A percentile compares a stretch with the other conserved stretches of the same genome.
phyloP scores from a whole-genome alignment of 1,140 invertebrate genomes.

The Brachystomella parvula region DNA sequence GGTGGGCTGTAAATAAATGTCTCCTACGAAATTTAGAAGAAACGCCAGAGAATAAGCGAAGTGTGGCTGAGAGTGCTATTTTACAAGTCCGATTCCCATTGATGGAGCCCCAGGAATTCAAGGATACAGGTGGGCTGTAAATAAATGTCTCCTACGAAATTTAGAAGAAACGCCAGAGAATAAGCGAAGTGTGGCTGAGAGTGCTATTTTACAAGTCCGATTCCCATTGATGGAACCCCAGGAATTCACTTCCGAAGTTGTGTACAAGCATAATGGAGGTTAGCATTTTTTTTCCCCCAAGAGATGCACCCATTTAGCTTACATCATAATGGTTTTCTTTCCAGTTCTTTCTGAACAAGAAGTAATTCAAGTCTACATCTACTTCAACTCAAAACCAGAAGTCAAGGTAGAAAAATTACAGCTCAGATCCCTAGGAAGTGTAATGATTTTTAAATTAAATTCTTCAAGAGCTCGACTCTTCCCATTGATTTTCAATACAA shows the following conservation, averaged over 20 bases:
- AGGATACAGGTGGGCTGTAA: constrained; percentile 3
- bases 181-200: constrained; percentile 1
- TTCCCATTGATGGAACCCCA: constrained; percentile 7
- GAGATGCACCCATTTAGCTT: not conserved
- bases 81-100: constrained; percentile 4
- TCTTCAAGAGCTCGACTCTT: not conserved
- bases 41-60: constrained; percentile 12
- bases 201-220: not conserved
- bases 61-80: not conserved
- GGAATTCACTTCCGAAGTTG: constrained; percentile 12
- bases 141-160: not conserved
- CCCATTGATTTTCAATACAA: not conserved
- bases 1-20: constrained; percentile 13
- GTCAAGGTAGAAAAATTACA: constrained; percentile 2
- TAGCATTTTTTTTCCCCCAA: not conserved
- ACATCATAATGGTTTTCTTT: not conserved
- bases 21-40: not conserved
- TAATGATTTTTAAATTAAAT: not conserved
- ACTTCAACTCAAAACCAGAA: constrained; percentile 3
- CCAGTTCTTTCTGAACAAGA: not conserved
- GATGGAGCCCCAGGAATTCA: constrained; percentile 2
- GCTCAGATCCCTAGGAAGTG: not conserved
- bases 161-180: constrained; percentile 7
- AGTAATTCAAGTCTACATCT: constrained; percentile 11
- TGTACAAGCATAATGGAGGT: constrained; percentile 13